Evolutionary conservation across 2,888 invertebrate genomes (phyloP), one percentile per base, ranked within the genome.

Genomic region (Erebia ligea): DNA sequence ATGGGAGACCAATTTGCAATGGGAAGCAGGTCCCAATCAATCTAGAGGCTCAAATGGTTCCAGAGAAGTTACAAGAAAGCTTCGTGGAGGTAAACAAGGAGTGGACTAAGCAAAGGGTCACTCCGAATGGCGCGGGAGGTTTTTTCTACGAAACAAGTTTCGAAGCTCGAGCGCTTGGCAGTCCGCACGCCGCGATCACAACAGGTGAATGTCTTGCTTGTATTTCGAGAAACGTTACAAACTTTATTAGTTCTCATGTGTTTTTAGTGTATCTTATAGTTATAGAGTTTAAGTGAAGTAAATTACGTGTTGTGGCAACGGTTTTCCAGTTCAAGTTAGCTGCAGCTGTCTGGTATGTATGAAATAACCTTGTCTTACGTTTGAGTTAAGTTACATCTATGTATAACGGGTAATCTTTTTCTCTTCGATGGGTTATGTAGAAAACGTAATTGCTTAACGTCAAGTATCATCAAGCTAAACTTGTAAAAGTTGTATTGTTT

Each of bases 71-170:
- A 76, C 88, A 88, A 84, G 89, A 86, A 88, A 87, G 81, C 81
- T 80, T 81, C 82, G 82, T 76, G 81, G 84, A 83, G 82, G 85
- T 87, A 86, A 87, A 88, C 89, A 90, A 87, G 86, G 76, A 85
- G 79, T 79, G 88, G 86, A 88, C 87, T 86, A 88, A 87, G 87
- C 91, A 87, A 87, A 89, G 92, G 91, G 91, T 88, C 90, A 87
- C 81, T 82, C 78, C 82, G 83, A 81, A 82, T 82, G 82, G 86
- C 82, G 88, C 86, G 88, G 89, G 88, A 86, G 89, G 82, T 90
- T 92, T 92, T 92, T 92, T 96, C 95, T 94, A 96, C 96, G 87
- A 86, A 93, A 92, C 90, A 84, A 89, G 91, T 92, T 91, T 88
- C 84, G 84, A 83, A 76, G 82, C 82, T 92, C 94, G 85, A 94